Base-by-base conservation (phyloP, 2,888 invertebrate genomes). In the Cacoxenus indagator region DNA sequence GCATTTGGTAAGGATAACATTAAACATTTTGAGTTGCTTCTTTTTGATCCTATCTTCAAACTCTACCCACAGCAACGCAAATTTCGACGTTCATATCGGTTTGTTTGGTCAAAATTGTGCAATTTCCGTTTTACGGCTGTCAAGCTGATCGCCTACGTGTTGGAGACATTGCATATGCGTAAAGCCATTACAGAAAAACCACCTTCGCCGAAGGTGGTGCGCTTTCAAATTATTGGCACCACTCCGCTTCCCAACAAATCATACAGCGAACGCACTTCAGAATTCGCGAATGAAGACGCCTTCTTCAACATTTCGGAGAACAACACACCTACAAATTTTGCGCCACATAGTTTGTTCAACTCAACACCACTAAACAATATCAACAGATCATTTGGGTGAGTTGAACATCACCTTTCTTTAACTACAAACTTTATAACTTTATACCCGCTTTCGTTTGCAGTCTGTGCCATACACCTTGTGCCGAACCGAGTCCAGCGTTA, bases 51-150 rank as follows among this genome's bases (percentile, higher is more conserved):
- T 43, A 43, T 24, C 26, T 11, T 37, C n/a, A 68, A 57, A 11
- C 48, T 67, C 46, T 46, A 19, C 26, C 68, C 67, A 5, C 67
- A 87, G 87, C 85, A 84, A 61, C 84, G 85, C 68, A 76, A 80
- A 67, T 75, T 86, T 71, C 82, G 87, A 11, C 81, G 80, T 45
- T 78, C 86, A 6, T 82, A 84, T 24, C 86, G 86, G n/a, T 74
- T 78, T 48, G 77, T 83, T 22, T 86, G 84, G 85, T 78, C 81
- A 5, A 87, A 85, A 84, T 74, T 87, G 83, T 86, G 86, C 84
- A 87, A 86, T 87, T 80, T 87, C 22, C 85, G 79, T 73, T 77
- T 79, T 69, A 67, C 75, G 9, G 77, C 86, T 17, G 78, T 77
- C 68, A 81, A 78, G 55, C 84, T 81, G 64, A 48, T 86, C 19